Evolutionary conservation across 2,797 vertebrate species (phyloP).

Genomic region (Clarias fuscus): DNA sequence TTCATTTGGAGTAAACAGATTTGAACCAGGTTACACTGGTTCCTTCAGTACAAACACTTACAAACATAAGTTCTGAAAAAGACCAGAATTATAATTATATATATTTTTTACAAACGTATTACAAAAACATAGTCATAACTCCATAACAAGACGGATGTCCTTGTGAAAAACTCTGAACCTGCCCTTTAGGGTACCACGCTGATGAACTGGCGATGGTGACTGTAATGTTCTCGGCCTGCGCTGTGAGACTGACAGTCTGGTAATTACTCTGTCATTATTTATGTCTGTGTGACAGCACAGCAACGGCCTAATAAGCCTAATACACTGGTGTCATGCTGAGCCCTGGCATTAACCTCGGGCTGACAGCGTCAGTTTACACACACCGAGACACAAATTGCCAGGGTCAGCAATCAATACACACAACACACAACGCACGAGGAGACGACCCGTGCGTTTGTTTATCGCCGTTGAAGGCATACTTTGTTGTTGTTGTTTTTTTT

Average conservation of each 20-base stretch:
- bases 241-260: conserved; percentile 35
- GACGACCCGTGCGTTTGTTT: neutral
- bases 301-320: conserved; percentile 45
- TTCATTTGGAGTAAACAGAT: neutral
- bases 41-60: neutral
- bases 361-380: conserved; percentile 46
- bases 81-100: neutral
- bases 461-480: neutral
- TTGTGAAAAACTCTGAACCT: neutral
- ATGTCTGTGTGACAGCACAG: conserved; percentile 38
- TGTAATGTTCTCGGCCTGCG: conserved; percentile 19
- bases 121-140: neutral
- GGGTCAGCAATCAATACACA: conserved; percentile 52
- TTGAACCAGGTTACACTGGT: neutral
- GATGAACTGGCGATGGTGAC: neutral
- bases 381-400: conserved; percentile 38
- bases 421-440: conserved; percentile 26
- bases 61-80: neutral
- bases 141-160: neutral
- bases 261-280: conserved; percentile 53
- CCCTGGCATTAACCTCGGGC: conserved; percentile 41
- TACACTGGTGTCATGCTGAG: conserved; percentile 40
- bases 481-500: too few relatives aligned
- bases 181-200: neutral
- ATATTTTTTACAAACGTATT: neutral